A percentile compares a stretch with the other conserved stretches of the same genome.
These are phyloP conservation scores for Notolabrus celidotus DNA, from an alignment of 2,797 vertebrate species.

Conservation along the genomic window DNA sequence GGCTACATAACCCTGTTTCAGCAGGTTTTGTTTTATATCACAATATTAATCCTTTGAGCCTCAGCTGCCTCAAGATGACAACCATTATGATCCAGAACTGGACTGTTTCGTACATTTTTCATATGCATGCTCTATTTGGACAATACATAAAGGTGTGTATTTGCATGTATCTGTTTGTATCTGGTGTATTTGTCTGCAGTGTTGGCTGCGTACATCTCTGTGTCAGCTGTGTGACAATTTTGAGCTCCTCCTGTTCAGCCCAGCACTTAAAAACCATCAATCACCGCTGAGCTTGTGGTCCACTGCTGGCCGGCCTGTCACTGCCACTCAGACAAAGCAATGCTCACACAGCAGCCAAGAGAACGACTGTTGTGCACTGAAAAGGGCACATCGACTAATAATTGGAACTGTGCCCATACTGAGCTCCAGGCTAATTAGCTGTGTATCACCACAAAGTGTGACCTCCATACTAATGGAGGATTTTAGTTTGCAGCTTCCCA, in stretches of 20 bases:
- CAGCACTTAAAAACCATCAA: slow-evolving; percentile 62
- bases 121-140: not conserved
- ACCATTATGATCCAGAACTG: too few species aligned
- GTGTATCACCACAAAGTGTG: slow-evolving; percentile 64
- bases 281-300: slow-evolving; percentile 69
- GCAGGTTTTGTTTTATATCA: too few species aligned
- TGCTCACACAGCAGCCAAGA: slow-evolving; percentile 48
- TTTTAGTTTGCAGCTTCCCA: slow-evolving; percentile 39
- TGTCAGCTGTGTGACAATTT: slow-evolving; percentile 39
- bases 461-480: slow-evolving; percentile 67
- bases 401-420: slow-evolving; percentile 66
- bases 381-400: slow-evolving; percentile 75
- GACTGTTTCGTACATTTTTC: too few species aligned
- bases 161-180: not conserved
- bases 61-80: too few species aligned
- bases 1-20: too few species aligned
- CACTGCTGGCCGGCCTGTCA: slow-evolving; percentile 58
- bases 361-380: slow-evolving; percentile 60
- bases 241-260: slow-evolving; percentile 57
- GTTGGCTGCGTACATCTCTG: not conserved
- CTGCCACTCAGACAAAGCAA: slow-evolving; percentile 60
- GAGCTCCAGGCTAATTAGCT: slow-evolving; percentile 72
- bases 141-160: not conserved
- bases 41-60: too few species aligned
- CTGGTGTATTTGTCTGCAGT: not conserved